Base-by-base conservation (phyloP, 2,888 invertebrate genomes). In the Brachyptera risi region DNA sequence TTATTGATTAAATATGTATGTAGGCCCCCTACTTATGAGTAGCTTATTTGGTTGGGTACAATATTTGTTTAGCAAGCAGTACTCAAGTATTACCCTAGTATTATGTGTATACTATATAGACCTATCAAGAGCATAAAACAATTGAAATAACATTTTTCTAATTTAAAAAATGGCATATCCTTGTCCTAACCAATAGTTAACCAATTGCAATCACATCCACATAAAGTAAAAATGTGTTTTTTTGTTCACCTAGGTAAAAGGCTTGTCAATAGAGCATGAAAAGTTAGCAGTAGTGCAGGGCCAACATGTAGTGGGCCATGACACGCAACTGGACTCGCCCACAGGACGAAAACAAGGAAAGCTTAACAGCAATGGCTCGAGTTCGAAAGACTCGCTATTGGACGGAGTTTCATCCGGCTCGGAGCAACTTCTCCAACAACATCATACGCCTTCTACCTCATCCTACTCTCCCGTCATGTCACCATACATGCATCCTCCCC, bases 231-330 rank as follows among this genome's bases (percentile, higher is more conserved):
- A n/a, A n/a, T n/a, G n/a, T 31, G 31, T 7, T 11, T 7, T 31
- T 31, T 11, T 31, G 31, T 31, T 70, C 70, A 3, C 70, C n/a
- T n/a, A 87, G 86, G 87, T 88, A 51, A 88, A 88, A 76, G 88
- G 88, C 66, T 76, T 88, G 72, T 88, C 88, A 72, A 86, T 87
- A 70, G 87, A 87, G 75, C 87, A 87, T 70, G 87, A 84, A 71
- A 83, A 83, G 71, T 70, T 84, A 69, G 83, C 82, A 40, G 81
- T 81, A 66, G 82, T 81, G 63, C 82, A 82, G 68, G 79, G 79
- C 70, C 56, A 44, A 49, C 56, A 56, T 27, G 58, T 40, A 24
- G 42, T 59, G 42, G 35, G 59, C 27, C 63, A 65, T 67, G 79
- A 79, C 64, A 76, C 77, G 62, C 76, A 78, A 60, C 71, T 76